Evolutionary conservation across 35 echinoderm and acorn worm species (phyloP).

Genomic region (Holothuria glaberrima): DNA sequence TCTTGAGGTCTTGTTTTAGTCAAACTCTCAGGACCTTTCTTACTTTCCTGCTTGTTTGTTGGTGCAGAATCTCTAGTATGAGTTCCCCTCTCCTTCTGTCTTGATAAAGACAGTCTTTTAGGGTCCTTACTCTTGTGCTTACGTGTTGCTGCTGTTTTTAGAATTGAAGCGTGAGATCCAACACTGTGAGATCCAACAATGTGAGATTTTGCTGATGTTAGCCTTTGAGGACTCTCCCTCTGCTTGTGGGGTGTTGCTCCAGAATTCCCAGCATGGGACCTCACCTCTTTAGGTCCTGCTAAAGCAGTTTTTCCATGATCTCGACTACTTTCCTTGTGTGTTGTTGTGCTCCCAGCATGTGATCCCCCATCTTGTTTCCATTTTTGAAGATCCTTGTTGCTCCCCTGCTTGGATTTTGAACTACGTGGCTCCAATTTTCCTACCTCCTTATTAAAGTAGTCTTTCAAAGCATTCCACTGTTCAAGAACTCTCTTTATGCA

Average conservation of each 20-base stretch:
- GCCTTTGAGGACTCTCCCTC: not conserved
- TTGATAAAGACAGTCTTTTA: not conserved
- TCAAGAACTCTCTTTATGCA: not conserved
- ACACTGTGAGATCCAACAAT: too few relatives aligned
- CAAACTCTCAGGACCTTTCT: not conserved
- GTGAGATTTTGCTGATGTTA: not conserved
- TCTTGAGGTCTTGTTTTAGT: not conserved
- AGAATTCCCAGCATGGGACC: not conserved
- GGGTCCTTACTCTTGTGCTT: too few relatives aligned
- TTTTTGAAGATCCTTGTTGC: not conserved
- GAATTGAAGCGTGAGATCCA: not conserved
- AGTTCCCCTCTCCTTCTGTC: not conserved
- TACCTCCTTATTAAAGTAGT: conserved; percentile 38
- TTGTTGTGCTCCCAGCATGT: not conserved
- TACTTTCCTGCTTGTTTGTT: not conserved
- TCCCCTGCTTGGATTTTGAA: not conserved
- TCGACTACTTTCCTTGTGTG: not conserved
- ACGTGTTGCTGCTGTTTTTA: not conserved
- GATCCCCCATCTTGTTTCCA: not conserved
- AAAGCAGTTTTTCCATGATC: not conserved
- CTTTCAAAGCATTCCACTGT: conserved; percentile 7
- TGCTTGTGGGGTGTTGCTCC: not conserved
- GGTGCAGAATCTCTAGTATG: not conserved
- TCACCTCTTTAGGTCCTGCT: not conserved
- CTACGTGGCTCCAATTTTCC: not conserved